phyloP scores from a whole-genome alignment of 2,888 invertebrate genomes.

The Stenchaetothrips biformis region DNA sequence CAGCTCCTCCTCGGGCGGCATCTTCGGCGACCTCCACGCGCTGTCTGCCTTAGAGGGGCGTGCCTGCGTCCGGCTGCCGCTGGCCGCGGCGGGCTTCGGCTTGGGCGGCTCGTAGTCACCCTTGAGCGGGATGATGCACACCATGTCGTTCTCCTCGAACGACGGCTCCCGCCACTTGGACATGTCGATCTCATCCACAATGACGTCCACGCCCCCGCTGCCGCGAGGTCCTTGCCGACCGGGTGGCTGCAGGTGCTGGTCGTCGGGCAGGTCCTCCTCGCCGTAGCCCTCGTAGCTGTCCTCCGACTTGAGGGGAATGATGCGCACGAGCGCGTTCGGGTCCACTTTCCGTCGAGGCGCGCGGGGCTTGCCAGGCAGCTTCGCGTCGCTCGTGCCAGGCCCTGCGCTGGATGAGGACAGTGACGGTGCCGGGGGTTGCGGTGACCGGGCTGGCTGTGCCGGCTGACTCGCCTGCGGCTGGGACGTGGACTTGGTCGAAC shows the following conservation, averaged over 20 bases:
- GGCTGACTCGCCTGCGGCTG: neutral
- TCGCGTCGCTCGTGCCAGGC: neutral
- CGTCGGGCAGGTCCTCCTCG: neutral
- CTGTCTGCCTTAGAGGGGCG: neutral
- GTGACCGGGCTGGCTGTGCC: neutral
- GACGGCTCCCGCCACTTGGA: neutral
- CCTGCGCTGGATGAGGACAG: neutral
- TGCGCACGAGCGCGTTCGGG: neutral
- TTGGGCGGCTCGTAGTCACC: neutral
- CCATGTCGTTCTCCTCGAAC: slow-evolving; percentile 14
- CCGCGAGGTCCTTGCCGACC: neutral
- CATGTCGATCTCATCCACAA: slow-evolving; percentile 15
- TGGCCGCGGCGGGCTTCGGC: neutral
- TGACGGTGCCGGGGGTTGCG: neutral
- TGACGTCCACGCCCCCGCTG: neutral
- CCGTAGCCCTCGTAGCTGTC: slow-evolving; percentile 20
- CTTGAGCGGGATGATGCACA: slow-evolving; percentile 6
- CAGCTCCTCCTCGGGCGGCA: slow-evolving; percentile 5
- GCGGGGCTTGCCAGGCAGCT: neutral
- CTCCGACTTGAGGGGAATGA: slow-evolving; percentile 2
- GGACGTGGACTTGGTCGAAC: neutral
- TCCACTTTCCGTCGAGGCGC: neutral
- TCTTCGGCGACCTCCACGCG: neutral
- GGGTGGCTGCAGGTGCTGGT: neutral
- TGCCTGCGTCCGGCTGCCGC: neutral